These are phyloP conservation scores for Pseudolaguvia tuberculata DNA, from an alignment of 2,113 vertebrate species.

Conservation along the genomic window DNA sequence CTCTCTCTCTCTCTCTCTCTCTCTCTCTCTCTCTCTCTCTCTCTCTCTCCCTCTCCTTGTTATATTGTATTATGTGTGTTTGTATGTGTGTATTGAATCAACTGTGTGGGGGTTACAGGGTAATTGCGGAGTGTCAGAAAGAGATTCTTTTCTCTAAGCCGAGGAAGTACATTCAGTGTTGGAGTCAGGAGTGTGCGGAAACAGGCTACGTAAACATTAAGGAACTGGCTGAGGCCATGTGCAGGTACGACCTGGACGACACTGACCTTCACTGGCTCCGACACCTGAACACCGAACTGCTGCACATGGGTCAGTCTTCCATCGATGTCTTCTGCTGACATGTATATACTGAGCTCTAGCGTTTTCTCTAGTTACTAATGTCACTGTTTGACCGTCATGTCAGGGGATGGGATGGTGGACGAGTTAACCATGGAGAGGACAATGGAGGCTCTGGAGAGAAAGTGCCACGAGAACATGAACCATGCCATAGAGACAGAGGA, in stretches of 20 bases:
- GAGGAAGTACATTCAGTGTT: conserved; percentile 86
- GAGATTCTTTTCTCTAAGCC: conserved; percentile 81
- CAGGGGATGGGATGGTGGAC: conserved; percentile 81
- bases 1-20: conserved; percentile 80
- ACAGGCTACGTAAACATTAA: conserved; percentile 84
- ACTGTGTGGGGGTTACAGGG: conserved; percentile 58
- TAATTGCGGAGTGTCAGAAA: conserved; percentile 78
- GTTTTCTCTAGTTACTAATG: neutral
- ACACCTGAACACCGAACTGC: conserved; percentile 79
- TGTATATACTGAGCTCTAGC: neutral
- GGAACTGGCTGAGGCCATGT: conserved; percentile 87
- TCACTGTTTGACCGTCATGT: neutral
- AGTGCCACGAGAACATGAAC: conserved; percentile 93
- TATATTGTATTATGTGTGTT: neutral
- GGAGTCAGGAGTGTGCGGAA: conserved; percentile 75
- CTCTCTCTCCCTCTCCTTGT: too few species aligned
- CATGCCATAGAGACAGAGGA: conserved; percentile 96
- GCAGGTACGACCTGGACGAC: conserved; percentile 93
- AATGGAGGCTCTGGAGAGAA: conserved; percentile 88
- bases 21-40: too few species aligned
- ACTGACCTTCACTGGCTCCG: conserved; percentile 92
- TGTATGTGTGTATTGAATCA: neutral
- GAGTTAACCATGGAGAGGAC: conserved; percentile 91
- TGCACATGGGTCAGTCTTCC: conserved; percentile 77
- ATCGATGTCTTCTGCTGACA: neutral